These are phyloP conservation scores for Nerophis lumbriciformis DNA, from an alignment of 2,113 vertebrate genomes.

Conservation along the genomic window DNA sequence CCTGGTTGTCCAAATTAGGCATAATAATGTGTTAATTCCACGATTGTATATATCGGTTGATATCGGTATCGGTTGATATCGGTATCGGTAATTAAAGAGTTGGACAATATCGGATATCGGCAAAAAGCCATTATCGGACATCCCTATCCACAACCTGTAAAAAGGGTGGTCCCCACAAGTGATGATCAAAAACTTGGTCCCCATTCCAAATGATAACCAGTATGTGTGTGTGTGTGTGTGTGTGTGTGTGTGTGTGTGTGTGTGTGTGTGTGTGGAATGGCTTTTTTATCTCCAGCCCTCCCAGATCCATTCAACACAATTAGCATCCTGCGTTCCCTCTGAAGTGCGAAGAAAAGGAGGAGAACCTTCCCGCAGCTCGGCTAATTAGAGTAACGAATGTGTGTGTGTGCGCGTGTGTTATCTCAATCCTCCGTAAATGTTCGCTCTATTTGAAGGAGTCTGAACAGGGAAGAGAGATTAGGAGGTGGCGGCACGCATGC, in stretches of 20 bases:
- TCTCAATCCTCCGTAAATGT: constrained; percentile 1
- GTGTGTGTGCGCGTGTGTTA: constrained; percentile 1
- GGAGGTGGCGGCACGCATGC: neutral
- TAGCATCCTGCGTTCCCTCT: constrained; percentile 17
- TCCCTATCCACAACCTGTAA: too few relatives aligned
- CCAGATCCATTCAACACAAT: constrained; percentile 19
- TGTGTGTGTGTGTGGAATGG: neutral
- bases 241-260: neutral
- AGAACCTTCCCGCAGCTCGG: constrained; percentile 5
- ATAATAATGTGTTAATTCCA: too few relatives aligned
- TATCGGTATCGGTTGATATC: too few relatives aligned
- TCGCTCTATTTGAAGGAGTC: neutral
- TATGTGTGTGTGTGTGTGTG: neutral
- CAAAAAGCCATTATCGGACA: too few relatives aligned
- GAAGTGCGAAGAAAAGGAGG: constrained; percentile 12
- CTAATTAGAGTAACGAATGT: constrained; percentile 15
- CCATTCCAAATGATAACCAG: too few relatives aligned
- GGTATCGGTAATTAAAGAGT: too few relatives aligned
- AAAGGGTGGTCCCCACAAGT: too few relatives aligned
- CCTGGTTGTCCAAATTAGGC: too few relatives aligned
- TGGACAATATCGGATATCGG: too few relatives aligned
- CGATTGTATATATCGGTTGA: too few relatives aligned
- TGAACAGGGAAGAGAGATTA: neutral
- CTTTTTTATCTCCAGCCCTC: constrained; percentile 9
- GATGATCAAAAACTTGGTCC: too few relatives aligned